Evolutionary conservation across 2,797 vertebrate species (phyloP).

Genomic region (Centroberyx gerrardi): DNA sequence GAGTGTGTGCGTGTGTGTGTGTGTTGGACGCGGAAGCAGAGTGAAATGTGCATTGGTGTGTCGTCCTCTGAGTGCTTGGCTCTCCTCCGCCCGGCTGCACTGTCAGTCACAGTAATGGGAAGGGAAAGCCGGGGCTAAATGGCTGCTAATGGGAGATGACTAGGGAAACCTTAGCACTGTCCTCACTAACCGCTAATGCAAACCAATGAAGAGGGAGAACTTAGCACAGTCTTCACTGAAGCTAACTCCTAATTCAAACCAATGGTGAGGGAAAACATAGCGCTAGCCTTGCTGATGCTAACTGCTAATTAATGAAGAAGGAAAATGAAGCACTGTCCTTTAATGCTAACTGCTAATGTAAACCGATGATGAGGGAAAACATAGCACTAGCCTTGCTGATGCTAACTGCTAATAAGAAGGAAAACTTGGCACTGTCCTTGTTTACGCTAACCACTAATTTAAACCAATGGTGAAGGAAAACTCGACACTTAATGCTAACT

Average conservation of each 20-base stretch:
- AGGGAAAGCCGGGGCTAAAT: constrained; percentile 74
- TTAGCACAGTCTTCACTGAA: constrained; percentile 23
- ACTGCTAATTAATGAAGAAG: background rate
- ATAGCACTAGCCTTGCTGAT: constrained; percentile 28
- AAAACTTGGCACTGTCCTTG: constrained; percentile 19
- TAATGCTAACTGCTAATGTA: constrained; percentile 47
- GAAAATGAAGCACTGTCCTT: constrained; percentile 28
- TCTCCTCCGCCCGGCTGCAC: constrained; percentile 57
- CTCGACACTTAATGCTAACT: no score
- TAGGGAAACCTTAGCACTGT: constrained; percentile 64
- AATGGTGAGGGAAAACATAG: constrained; percentile 67
- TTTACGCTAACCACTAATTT: no score
- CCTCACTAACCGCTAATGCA: constrained; percentile 63
- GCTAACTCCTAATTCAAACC: constrained; percentile 56
- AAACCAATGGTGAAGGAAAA: no score
- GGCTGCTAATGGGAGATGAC: constrained; percentile 75
- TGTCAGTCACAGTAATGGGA: constrained; percentile 82
- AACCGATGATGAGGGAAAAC: constrained; percentile 50
- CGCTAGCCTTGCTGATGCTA: constrained; percentile 28
- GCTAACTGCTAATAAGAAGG: constrained; percentile 9
- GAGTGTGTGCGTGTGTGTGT: constrained; percentile 16
- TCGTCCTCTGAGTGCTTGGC: constrained; percentile 49
- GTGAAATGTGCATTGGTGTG: constrained; percentile 53
- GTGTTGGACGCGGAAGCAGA: constrained; percentile 40
- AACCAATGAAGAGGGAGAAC: constrained; percentile 49